Conservation (phyloP, 64 coral and sea anemone species). For the Stichodactyla helianthus region DNA sequence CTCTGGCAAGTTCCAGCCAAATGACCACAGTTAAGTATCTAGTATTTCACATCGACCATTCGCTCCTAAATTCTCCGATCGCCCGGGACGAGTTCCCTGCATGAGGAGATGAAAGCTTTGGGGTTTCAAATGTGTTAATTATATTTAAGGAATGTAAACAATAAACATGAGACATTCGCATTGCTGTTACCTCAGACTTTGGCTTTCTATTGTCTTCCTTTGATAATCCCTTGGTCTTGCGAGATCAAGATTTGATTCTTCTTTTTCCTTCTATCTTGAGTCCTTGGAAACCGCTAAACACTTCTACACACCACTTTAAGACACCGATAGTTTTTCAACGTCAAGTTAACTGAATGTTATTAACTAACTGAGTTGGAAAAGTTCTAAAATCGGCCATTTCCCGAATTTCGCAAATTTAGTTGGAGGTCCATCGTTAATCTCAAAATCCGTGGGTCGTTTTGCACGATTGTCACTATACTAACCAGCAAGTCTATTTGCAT, state of each 20-base stretch:
- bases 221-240: conserved; percentile 16
- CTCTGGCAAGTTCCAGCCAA: conserved; percentile 10
- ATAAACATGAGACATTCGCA: conserved; percentile 6
- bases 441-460: not conserved
- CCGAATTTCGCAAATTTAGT: not conserved
- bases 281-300: not conserved
- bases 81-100: not conserved
- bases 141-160: conserved; percentile 25
- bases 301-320: not conserved
- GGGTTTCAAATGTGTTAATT: conserved; percentile 28
- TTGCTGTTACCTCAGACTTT: not conserved
- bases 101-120: not conserved
- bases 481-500: not conserved
- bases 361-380: not conserved
- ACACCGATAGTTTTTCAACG: not conserved
- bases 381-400: not conserved
- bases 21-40: not conserved
- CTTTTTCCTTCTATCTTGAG: not conserved
- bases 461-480: not conserved
- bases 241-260: not conserved
- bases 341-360: not conserved
- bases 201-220: conserved; percentile 11
- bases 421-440: conserved; percentile 1
- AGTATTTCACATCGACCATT: conserved; percentile 4
- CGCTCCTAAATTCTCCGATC: conserved; percentile 18